Percentiles rank a stretch among this genome's conserved stretches.
phyloP scores from a whole-genome alignment of 1,140 invertebrate genomes.

The Magallana gigas region DNA sequence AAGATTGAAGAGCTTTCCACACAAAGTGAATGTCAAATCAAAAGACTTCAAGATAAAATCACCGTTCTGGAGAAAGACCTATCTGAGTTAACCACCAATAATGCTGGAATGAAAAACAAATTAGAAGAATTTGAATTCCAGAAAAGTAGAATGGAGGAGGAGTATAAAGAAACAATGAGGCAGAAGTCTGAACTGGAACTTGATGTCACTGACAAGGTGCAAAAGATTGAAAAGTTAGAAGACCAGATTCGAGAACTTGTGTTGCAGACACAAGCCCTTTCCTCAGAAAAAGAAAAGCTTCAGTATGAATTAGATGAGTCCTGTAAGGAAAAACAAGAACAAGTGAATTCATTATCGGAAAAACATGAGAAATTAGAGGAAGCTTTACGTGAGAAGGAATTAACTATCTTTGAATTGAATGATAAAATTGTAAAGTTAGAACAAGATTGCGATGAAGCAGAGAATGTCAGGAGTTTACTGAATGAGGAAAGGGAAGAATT shows the following conservation, averaged over 20 bases:
- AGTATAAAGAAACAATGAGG: not conserved
- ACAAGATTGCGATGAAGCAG: not conserved
- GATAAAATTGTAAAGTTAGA: slow-evolving; percentile 14
- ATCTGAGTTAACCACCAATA: not conserved
- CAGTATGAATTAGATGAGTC: not conserved
- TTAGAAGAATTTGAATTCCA: slow-evolving; percentile 11
- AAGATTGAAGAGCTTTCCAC: not conserved
- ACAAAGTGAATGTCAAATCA: slow-evolving; percentile 37
- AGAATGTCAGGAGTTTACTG: not conserved
- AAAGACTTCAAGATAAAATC: slow-evolving; percentile 69
- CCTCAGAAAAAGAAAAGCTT: not conserved
- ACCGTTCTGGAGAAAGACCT: not conserved
- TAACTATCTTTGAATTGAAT: not conserved
- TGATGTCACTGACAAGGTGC: not conserved
- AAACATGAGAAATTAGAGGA: slow-evolving; percentile 13
- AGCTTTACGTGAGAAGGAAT: slow-evolving; percentile 1
- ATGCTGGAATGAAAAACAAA: not conserved
- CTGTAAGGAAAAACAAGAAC: not conserved
- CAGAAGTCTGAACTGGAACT: not conserved
- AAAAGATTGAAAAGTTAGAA: slow-evolving; percentile 25
- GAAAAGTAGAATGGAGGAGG: not conserved
- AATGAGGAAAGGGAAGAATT: slow-evolving; percentile 31
- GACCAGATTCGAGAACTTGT: not conserved
- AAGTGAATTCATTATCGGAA: not conserved
- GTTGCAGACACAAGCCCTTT: not conserved